These are phyloP conservation scores for Acrobasis consociella DNA, from an alignment of 2,888 invertebrate genomes.

Conservation along the genomic window DNA sequence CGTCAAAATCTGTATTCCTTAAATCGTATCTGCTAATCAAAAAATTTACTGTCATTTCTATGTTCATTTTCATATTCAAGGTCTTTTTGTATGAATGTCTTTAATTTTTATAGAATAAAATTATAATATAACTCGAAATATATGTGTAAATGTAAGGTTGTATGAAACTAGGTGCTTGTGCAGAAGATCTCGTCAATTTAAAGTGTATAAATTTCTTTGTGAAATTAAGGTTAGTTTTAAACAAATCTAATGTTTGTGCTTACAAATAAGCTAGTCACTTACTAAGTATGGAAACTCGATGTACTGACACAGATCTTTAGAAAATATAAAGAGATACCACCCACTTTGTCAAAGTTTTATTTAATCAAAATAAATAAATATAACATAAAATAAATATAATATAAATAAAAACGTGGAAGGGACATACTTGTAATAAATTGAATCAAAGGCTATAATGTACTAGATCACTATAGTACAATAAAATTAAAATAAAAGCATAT, in stretches of 20 bases:
- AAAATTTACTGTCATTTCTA: background rate
- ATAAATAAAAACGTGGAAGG: too few relatives aligned
- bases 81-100: background rate
- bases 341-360: too few relatives aligned
- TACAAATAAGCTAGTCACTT: constrained; percentile 69
- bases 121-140: constrained; percentile 17
- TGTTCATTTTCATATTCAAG: background rate
- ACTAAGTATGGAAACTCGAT: constrained; percentile 66
- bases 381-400: too few relatives aligned
- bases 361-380: too few relatives aligned
- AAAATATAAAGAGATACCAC: constrained; percentile 59
- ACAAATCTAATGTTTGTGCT: constrained; percentile 63
- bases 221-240: constrained; percentile 57
- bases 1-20: too few relatives aligned
- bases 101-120: constrained; percentile 20
- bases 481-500: too few relatives aligned
- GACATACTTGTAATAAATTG: too few relatives aligned
- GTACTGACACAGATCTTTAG: constrained; percentile 75
- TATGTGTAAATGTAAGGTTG: constrained; percentile 68
- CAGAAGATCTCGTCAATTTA: constrained; percentile 77
- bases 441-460: too few relatives aligned
- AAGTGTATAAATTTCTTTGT: constrained; percentile 61
- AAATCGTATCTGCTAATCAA: too few relatives aligned
- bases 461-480: too few relatives aligned
- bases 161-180: constrained; percentile 80